Base-by-base conservation (phyloP, 2,888 invertebrate genomes). In the Papilio elwesi region DNA sequence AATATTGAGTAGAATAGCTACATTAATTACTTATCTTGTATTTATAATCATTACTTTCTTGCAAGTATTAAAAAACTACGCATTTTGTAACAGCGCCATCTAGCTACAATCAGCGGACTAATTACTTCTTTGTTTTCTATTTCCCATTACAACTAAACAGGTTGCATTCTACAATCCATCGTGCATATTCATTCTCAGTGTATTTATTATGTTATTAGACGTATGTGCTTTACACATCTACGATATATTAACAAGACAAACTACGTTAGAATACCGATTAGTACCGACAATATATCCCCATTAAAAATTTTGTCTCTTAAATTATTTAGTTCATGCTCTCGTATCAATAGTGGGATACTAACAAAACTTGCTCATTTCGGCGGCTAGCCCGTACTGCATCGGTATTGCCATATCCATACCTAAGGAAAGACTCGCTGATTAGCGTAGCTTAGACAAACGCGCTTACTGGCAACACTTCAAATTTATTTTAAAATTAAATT, bases 351-450 rank as follows among this genome's bases (percentile, higher is more conserved):
- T 76, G 76, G 70, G 63, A 87, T 92, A 92, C 92, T 92, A 91
- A 92, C 92, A 91, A 89, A 90, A 79, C 82, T 91, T 90, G 87
- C 79, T 87, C 83, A 92, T 82, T 81, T 90, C 90, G 72, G 87
- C 87, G 81, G 87, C 85, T 78, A 93, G 86, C 79, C 89, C 88
- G 87, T 87, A 92, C 90, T 87, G 91, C 85, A 89, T 87, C 86
- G 90, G 84, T 86, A 90, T 81, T 81, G 87, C 82, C 85, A 87
- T 84, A 83, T 91, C 90, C 87, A 87, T 83, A 91, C 93, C 93
- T 93, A 92, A 75, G 80, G 83, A 87, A 81, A 88, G 73, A 81
- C 74, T 77, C 65, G 74, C 71, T 68, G 66, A 79, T 80, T 78
- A 80, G 76, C 76, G 74, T 57, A 63, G 73, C 74, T 72, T 49